These are phyloP conservation scores for Pachypanchax playfairii DNA, from an alignment of 2,113 vertebrate species.

Conservation along the genomic window DNA sequence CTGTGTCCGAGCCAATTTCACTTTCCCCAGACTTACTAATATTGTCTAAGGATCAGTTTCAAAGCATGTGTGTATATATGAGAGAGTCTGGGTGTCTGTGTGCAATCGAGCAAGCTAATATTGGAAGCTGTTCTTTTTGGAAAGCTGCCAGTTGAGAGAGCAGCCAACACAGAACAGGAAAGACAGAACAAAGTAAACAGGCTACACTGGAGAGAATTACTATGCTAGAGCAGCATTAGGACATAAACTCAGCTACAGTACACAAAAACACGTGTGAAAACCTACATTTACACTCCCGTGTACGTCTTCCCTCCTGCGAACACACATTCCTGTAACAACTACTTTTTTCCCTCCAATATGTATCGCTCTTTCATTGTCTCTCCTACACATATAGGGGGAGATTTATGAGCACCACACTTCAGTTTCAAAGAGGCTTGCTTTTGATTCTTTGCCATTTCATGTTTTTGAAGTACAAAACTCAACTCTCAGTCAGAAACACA, in stretches of 20 bases:
- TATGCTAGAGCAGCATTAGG: conserved; percentile 28
- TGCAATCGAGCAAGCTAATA: conserved; percentile 41
- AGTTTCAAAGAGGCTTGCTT: conserved; percentile 32
- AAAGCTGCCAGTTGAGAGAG: conserved; percentile 49
- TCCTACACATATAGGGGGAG: conserved; percentile 5
- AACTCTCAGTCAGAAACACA: conserved; percentile 29
- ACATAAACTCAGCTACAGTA: conserved; percentile 23
- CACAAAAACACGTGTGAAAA: conserved; percentile 12
- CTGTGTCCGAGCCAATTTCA: conserved; percentile 47
- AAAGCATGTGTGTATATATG: conserved; percentile 35
- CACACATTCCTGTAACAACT: conserved; percentile 6
- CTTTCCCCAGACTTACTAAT: conserved; percentile 51
- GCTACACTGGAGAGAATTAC: conserved; percentile 40
- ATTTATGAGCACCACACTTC: conserved; percentile 18
- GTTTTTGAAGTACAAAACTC: conserved; percentile 29
- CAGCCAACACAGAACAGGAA: conserved; percentile 47
- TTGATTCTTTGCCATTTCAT: conserved; percentile 40
- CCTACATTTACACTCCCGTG: conserved; percentile 13
- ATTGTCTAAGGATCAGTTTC: conserved; percentile 61
- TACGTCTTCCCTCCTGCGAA: conserved; percentile 10
- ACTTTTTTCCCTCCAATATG: background rate
- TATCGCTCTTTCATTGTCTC: conserved; percentile 19
- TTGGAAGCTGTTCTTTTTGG: conserved; percentile 60
- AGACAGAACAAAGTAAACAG: conserved; percentile 66
- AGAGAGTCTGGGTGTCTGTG: conserved; percentile 23